A percentile compares a stretch with the other conserved stretches of the same genome.
Evolutionary conservation across 2,113 vertebrate genomes (phyloP).

Genomic region (Peromyscus californicus): DNA sequence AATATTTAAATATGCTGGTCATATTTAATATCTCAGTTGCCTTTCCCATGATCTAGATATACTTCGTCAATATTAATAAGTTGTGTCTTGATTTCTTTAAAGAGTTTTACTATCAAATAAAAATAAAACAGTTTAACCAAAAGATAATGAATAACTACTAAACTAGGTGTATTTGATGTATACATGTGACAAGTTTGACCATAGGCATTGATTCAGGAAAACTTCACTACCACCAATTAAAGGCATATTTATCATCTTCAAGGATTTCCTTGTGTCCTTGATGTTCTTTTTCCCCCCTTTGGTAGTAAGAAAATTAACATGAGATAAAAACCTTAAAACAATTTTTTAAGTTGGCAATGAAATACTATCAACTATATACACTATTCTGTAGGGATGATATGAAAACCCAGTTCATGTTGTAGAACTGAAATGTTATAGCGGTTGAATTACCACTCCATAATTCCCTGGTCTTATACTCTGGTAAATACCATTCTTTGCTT

Average conservation of each 20-base stretch:
- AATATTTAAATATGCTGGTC: background rate
- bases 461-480: background rate
- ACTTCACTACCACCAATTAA: background rate
- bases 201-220: background rate
- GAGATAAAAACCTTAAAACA: background rate
- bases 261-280: background rate
- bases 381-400: background rate
- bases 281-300: background rate
- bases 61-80: background rate
- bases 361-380: background rate
- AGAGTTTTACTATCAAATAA: background rate
- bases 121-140: background rate
- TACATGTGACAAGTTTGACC: background rate
- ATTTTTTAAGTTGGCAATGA: background rate
- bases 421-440: background rate
- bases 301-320: background rate
- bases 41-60: background rate
- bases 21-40: background rate
- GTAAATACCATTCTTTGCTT: background rate
- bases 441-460: background rate
- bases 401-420: background rate
- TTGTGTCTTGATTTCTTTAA: constrained; percentile 8
- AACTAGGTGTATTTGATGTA: background rate
- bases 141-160: background rate
- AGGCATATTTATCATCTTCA: background rate